Evolutionary conservation across 2,888 invertebrate genomes (phyloP).

Genomic region (Andrena trimmerana): DNA sequence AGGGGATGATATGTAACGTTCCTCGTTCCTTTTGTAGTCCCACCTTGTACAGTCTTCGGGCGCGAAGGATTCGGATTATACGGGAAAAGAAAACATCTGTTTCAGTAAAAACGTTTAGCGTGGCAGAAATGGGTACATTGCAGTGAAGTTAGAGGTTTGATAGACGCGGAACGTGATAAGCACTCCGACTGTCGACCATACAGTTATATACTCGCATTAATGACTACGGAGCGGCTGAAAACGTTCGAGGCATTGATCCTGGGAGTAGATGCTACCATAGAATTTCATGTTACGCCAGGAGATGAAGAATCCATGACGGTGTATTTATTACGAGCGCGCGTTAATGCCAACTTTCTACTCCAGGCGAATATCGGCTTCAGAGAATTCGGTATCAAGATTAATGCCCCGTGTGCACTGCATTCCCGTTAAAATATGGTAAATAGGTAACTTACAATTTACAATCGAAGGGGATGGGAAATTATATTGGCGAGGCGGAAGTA

Average conservation of each 20-base stretch:
- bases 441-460: neutral
- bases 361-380: constrained; percentile 8
- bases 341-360: constrained; percentile 24
- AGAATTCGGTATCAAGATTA: constrained; percentile 30
- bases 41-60: too few species aligned
- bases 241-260: constrained; percentile 50
- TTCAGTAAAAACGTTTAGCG: neutral
- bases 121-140: too few species aligned
- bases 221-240: constrained; percentile 53
- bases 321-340: constrained; percentile 28
- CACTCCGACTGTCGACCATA: constrained; percentile 55
- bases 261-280: constrained; percentile 43
- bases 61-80: too few species aligned
- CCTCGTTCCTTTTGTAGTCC: too few species aligned
- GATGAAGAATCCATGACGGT: constrained; percentile 22
- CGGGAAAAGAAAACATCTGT: too few species aligned
- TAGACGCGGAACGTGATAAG: neutral
- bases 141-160: too few species aligned
- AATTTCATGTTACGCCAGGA: constrained; percentile 18
- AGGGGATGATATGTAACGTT: too few species aligned
- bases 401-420: neutral
- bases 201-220: constrained; percentile 62
- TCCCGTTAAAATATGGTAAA: neutral
- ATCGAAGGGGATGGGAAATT: neutral
- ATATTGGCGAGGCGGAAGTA: neutral